phyloP scores from a whole-genome alignment of 1,140 invertebrate species.

The Periplaneta americana region DNA sequence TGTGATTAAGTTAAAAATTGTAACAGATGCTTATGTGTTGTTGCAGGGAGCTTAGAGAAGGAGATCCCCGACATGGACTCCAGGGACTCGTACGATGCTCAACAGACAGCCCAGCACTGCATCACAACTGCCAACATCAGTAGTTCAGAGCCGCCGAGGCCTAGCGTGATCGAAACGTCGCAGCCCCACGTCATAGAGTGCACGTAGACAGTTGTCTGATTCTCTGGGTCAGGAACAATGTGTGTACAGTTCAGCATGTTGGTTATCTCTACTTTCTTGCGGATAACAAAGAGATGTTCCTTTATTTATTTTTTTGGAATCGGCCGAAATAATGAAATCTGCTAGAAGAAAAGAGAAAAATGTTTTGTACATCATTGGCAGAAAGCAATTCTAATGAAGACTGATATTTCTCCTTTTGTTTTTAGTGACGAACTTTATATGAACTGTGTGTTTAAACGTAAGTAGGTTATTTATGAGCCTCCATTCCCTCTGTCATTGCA shows the following conservation, averaged over 20 bases:
- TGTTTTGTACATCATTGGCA: neutral
- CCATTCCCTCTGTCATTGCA: neutral
- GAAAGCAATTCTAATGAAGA: neutral
- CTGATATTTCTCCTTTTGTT: neutral
- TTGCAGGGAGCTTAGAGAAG: slow-evolving; percentile 30
- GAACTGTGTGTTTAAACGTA: neutral
- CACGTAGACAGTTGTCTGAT: slow-evolving; percentile 52
- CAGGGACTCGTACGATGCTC: slow-evolving; percentile 5
- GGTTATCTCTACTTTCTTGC: neutral
- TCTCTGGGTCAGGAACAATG: neutral
- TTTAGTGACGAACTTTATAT: neutral
- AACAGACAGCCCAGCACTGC: slow-evolving; percentile 11
- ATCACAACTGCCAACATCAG: slow-evolving; percentile 2
- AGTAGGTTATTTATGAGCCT: neutral
- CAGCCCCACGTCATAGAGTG: slow-evolving; percentile 84
- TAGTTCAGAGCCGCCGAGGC: slow-evolving; percentile 54
- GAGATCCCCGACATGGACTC: slow-evolving; percentile 37
- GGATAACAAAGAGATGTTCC: neutral
- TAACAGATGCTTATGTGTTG: too few species aligned
- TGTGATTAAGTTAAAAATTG: too few species aligned
- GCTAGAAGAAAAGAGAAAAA: neutral
- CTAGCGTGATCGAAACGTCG: slow-evolving; percentile 76
- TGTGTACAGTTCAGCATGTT: neutral
- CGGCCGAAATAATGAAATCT: neutral
- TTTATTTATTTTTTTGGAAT: neutral